Conservation (phyloP, 2,888 invertebrate species). For the Lasioglossum malachurum region DNA sequence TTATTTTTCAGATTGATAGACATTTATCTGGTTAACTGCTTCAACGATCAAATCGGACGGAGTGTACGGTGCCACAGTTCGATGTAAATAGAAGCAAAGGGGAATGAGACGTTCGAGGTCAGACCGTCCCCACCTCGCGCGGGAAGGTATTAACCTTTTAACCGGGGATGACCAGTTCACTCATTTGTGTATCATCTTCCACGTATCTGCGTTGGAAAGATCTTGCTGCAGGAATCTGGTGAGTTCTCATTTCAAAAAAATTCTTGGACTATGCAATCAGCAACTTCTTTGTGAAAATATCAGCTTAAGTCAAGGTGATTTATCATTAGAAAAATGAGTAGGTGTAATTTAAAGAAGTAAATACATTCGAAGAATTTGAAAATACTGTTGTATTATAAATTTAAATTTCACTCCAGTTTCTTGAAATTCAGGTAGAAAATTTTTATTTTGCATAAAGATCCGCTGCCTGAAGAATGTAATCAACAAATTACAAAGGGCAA, state of each 20-base stretch:
- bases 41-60: background rate
- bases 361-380: too few relatives aligned
- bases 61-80: background rate
- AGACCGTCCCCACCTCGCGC: background rate
- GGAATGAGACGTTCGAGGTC: conserved; percentile 4
- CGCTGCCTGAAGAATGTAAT: too few relatives aligned
- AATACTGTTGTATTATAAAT: too few relatives aligned
- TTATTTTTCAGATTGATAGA: background rate
- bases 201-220: background rate
- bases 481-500: too few relatives aligned
- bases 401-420: too few relatives aligned
- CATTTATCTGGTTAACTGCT: background rate
- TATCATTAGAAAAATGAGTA: background rate
- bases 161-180: background rate
- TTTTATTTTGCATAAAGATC: too few relatives aligned
- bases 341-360: too few relatives aligned
- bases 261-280: background rate
- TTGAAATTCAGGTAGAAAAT: too few relatives aligned
- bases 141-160: background rate
- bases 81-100: background rate
- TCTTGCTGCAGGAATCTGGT: too few relatives aligned
- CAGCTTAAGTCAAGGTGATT: background rate
- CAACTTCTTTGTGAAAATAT: too few relatives aligned
- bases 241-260: background rate
- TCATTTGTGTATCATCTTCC: background rate